phyloP scores from a whole-genome alignment of 2,113 vertebrate species.

The Ctenodactylus gundi region DNA sequence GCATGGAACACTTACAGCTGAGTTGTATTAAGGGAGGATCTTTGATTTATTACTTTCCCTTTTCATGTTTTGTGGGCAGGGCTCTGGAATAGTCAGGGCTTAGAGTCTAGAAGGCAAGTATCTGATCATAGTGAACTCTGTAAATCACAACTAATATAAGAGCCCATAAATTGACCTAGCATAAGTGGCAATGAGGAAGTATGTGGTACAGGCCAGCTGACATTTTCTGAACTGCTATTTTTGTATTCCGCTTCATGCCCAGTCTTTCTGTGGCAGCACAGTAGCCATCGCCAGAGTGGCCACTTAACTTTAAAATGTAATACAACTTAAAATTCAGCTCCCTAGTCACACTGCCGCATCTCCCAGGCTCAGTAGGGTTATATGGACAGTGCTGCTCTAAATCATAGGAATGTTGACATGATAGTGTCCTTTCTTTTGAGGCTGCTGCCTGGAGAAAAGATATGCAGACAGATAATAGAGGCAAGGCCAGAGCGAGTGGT shows the following conservation, averaged over 20 bases:
- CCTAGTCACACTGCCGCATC: not conserved
- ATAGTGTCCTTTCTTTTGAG: not conserved
- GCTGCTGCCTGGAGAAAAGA: not conserved
- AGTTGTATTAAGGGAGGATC: fast-evolving
- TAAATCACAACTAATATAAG: fast-evolving
- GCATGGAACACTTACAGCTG: not conserved
- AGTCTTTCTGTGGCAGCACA: not conserved
- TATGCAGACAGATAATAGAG: not conserved
- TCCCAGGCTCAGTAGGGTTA: not conserved
- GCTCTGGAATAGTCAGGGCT: not conserved
- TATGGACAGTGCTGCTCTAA: not conserved
- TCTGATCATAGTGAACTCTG: fast-evolving
- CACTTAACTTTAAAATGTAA: not conserved
- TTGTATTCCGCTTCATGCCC: not conserved
- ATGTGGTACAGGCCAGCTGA: not conserved
- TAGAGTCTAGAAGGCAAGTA: not conserved
- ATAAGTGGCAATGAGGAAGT: not conserved
- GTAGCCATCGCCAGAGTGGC: not conserved
- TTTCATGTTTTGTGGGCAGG: not conserved
- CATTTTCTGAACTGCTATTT: not conserved
- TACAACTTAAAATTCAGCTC: not conserved
- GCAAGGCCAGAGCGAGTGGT: not conserved
- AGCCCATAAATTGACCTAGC: too few relatives aligned
- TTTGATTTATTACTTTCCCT: not conserved
- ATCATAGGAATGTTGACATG: not conserved